Conservation (phyloP, 2,888 invertebrate genomes). For the Gisinianus flammeolus region DNA sequence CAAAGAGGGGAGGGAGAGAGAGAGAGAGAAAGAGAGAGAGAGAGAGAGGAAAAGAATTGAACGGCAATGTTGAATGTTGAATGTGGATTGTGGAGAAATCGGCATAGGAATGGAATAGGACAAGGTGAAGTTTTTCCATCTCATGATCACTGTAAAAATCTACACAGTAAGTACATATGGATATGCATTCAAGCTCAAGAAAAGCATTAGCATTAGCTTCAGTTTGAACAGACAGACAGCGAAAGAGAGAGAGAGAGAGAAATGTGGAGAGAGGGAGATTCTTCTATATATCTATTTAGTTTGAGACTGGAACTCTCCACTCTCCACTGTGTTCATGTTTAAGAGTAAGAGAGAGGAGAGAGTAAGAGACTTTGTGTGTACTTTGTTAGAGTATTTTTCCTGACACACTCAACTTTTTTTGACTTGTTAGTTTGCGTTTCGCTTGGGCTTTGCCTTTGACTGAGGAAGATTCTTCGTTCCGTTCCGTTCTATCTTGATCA, state of each 20-base stretch:
- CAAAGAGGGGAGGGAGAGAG: background rate
- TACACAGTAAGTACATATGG: too few relatives aligned
- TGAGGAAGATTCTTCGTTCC: background rate
- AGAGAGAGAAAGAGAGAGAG: background rate
- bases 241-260: too few relatives aligned
- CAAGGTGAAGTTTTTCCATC: background rate
- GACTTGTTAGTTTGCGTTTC: background rate
- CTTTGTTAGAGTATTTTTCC: background rate
- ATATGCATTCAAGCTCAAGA: background rate
- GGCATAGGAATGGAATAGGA: background rate
- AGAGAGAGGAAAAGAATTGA: background rate
- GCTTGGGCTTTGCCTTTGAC: background rate
- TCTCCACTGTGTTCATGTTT: background rate
- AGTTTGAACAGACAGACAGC: background rate
- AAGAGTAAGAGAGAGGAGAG: background rate
- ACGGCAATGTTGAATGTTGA: background rate
- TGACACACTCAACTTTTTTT: background rate
- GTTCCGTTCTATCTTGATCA: background rate
- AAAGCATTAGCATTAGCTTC: background rate
- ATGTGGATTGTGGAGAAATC: background rate
- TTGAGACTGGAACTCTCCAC: background rate
- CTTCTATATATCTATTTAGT: background rate
- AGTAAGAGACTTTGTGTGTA: background rate
- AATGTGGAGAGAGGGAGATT: background rate
- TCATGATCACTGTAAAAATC: background rate